These are phyloP conservation scores for Adoxophyes honmai DNA, from an alignment of 1,140 invertebrate genomes.

Conservation along the genomic window DNA sequence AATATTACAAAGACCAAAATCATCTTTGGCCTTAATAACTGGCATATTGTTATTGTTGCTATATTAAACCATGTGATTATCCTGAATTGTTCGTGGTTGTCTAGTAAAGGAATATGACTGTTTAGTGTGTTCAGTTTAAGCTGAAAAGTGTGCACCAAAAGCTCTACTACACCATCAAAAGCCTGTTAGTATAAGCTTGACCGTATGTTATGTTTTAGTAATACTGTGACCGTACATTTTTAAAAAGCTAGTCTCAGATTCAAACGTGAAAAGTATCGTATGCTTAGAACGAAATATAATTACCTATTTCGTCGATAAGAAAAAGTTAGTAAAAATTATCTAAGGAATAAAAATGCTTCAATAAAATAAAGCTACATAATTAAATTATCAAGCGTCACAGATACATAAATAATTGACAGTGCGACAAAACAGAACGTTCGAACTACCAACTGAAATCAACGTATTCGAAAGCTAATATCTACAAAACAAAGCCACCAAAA, in stretches of 20 bases:
- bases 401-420: no score
- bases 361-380: background rate
- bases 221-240: conserved; percentile 44
- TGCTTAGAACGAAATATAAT: conserved; percentile 9
- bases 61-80: no score
- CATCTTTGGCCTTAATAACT: no score
- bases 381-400: background rate
- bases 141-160: background rate
- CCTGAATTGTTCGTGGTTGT: conserved; percentile 14
- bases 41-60: no score
- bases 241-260: conserved; percentile 70
- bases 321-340: no score
- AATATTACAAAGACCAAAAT: no score
- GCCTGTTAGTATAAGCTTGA: background rate
- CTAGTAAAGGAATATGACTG: conserved; percentile 70
- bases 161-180: background rate
- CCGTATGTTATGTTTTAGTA: background rate
- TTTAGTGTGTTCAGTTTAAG: conserved; percentile 22
- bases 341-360: background rate
- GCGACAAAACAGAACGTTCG: no score
- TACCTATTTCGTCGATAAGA: conserved; percentile 1
- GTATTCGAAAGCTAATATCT: conserved; percentile 7
- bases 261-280: conserved; percentile 20
- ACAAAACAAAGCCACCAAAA: background rate
- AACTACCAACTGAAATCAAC: no score